These are phyloP conservation scores for Tenebrio molitor DNA, from an alignment of 1,140 invertebrate genomes.

Conservation along the genomic window DNA sequence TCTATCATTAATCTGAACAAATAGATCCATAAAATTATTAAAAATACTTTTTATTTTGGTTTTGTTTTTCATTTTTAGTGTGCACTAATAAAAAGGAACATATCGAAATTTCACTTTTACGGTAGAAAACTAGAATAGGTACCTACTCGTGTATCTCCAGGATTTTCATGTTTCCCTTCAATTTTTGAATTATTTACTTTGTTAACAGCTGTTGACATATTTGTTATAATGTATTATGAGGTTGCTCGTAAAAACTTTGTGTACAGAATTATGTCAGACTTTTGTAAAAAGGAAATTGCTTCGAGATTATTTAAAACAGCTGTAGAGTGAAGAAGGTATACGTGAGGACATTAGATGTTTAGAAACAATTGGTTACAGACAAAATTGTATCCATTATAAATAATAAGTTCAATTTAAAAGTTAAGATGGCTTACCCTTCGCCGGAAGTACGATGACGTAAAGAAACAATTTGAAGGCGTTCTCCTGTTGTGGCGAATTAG, in stretches of 20 bases:
- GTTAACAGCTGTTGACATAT: background rate
- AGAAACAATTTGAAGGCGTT: conserved; percentile 47
- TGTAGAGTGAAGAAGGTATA: background rate
- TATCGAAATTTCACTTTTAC: too few relatives aligned
- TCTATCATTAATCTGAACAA: too few relatives aligned
- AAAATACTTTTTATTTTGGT: too few relatives aligned
- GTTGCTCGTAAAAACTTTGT: too few relatives aligned
- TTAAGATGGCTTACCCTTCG: conserved; percentile 50
- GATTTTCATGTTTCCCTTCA: too few relatives aligned
- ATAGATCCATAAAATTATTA: too few relatives aligned
- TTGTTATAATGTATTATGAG: background rate
- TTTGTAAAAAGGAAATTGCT: too few relatives aligned
- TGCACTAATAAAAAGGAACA: too few relatives aligned
- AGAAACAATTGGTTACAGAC: conserved; percentile 48
- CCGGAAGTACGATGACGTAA: conserved; percentile 52
- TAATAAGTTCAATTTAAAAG: conserved; percentile 54
- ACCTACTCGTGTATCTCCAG: too few relatives aligned
- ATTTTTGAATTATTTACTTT: too few relatives aligned
- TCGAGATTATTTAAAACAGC: background rate
- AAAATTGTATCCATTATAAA: conserved; percentile 55
- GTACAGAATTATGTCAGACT: background rate
- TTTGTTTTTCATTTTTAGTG: too few relatives aligned
- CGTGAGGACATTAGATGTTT: conserved; percentile 1
- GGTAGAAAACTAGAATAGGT: too few relatives aligned
- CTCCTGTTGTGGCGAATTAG: conserved; percentile 41